Conservation (phyloP, 2,113 vertebrate genomes). For the Passer montanus region DNA sequence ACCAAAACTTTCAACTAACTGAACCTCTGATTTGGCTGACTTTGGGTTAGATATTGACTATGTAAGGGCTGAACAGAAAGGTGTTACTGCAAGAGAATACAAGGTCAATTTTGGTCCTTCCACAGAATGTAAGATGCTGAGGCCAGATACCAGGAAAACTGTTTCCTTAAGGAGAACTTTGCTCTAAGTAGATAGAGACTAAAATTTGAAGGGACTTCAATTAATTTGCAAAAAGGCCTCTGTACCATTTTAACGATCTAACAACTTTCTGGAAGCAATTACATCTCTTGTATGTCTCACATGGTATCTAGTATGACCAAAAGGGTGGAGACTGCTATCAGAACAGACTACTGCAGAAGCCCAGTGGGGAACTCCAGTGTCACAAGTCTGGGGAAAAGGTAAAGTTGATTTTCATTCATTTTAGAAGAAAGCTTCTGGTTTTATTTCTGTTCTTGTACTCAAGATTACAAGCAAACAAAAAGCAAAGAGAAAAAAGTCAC, state of each 20-base stretch:
- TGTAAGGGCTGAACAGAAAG: background rate
- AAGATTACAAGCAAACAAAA: background rate
- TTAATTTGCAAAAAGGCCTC: background rate
- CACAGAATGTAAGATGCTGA: background rate
- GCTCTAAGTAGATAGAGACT: background rate
- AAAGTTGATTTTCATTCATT: background rate
- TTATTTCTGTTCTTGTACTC: background rate
- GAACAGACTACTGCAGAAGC: background rate
- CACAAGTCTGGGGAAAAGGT: background rate
- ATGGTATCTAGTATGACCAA: background rate
- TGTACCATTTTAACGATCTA: background rate
- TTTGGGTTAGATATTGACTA: background rate
- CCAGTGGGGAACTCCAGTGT: background rate
- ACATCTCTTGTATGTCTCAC: background rate
- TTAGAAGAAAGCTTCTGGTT: background rate
- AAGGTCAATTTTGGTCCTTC: background rate
- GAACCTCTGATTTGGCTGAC: background rate
- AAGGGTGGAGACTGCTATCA: background rate
- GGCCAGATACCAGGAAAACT: background rate
- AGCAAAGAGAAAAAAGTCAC: background rate
- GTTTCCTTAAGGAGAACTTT: background rate
- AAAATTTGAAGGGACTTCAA: background rate
- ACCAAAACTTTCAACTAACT: background rate
- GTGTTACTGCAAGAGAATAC: background rate
- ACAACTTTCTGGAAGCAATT: background rate